These are phyloP conservation scores for Pagetopsis macropterus DNA, from an alignment of 2,797 vertebrate species.

Conservation along the genomic window DNA sequence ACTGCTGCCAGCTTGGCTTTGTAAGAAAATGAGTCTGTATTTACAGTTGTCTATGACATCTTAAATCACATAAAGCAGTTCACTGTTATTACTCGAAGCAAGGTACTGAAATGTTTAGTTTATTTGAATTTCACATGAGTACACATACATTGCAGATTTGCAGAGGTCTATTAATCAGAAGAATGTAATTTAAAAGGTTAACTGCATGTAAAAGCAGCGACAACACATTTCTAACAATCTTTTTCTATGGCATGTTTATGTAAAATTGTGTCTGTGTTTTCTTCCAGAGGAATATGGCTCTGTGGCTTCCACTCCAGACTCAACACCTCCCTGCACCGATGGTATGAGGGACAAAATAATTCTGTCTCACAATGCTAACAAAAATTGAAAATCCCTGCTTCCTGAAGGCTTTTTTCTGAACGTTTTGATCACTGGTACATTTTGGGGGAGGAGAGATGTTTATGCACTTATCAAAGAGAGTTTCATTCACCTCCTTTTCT, in stretches of 20 bases:
- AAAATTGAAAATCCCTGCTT: slow-evolving; percentile 5
- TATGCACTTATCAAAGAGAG: slow-evolving; percentile 46
- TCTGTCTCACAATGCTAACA: neutral
- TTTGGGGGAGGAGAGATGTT: slow-evolving; percentile 14
- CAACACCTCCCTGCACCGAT: slow-evolving; percentile 86
- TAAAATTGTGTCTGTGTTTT: slow-evolving; percentile 43
- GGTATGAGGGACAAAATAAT: slow-evolving; percentile 68
- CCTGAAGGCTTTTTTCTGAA: slow-evolving; percentile 6
- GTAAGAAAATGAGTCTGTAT: slow-evolving; percentile 23
- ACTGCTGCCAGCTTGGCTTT: slow-evolving; percentile 38
- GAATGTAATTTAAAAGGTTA: neutral
- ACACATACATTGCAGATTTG: neutral
- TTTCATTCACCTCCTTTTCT: slow-evolving; percentile 33
- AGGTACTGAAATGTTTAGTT: neutral
- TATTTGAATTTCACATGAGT: neutral
- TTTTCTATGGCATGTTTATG: neutral
- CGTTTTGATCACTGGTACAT: slow-evolving; percentile 13
- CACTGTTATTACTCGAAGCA: neutral
- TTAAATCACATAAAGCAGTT: neutral
- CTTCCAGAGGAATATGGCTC: slow-evolving; percentile 88
- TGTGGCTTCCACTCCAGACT: slow-evolving; percentile 88
- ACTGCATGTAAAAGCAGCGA: neutral
- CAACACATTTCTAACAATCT: neutral
- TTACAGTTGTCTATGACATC: neutral
- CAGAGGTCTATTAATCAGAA: neutral